These are phyloP conservation scores for Archegozetes longisetosus DNA, from an alignment of 1,140 invertebrate species.

Conservation along the genomic window DNA sequence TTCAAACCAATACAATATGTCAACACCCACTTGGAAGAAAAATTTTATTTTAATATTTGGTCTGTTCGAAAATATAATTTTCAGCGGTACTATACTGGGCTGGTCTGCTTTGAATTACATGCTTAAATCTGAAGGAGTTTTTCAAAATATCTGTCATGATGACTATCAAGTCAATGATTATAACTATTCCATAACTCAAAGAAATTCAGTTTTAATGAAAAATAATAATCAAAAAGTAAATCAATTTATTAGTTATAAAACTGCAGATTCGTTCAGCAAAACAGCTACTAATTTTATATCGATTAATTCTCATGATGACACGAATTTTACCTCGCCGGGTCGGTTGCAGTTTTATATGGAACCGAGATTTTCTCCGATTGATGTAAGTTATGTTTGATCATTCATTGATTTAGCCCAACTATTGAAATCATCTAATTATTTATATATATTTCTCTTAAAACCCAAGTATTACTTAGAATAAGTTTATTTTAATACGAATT, in stretches of 20 bases:
- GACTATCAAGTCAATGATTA: background rate
- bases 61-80: slow-evolving; percentile 22
- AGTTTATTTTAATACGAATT: no score
- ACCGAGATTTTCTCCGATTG: background rate
- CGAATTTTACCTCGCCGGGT: background rate
- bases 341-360: background rate
- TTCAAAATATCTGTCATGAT: slow-evolving; percentile 13
- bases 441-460: no score
- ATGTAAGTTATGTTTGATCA: no score
- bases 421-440: no score
- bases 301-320: background rate
- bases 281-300: background rate
- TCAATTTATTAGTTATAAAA: background rate
- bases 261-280: background rate
- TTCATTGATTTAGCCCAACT: no score
- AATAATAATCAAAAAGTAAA: background rate
- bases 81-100: slow-evolving; percentile 22
- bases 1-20: background rate
- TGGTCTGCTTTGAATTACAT: slow-evolving; percentile 22
- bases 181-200: background rate
- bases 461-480: no score
- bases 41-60: slow-evolving; percentile 20
- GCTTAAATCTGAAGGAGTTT: slow-evolving; percentile 21
- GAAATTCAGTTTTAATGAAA: background rate
- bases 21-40: slow-evolving; percentile 12